These are phyloP conservation scores for Brienomyrus longianalis DNA, from an alignment of 2,113 vertebrate genomes.

Conservation along the genomic window DNA sequence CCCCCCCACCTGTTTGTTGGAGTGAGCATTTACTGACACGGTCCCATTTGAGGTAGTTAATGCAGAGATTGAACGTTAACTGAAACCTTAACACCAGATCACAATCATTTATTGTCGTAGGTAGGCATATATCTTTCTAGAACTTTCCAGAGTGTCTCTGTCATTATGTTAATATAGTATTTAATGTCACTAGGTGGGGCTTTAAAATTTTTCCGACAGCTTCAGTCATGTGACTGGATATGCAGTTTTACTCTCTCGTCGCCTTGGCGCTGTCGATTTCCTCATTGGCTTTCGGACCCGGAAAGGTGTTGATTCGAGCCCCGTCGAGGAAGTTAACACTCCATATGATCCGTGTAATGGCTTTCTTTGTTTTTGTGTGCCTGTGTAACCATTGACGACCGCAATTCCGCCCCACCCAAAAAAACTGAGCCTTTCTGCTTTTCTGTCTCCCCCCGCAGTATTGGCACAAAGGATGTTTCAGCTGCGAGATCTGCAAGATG, in stretches of 20 bases:
- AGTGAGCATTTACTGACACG: neutral
- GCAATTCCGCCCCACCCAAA: neutral
- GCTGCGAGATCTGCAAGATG: conserved; percentile 98
- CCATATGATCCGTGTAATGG: neutral
- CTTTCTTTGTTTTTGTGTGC: neutral
- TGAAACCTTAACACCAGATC: neutral
- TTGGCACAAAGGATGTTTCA: conserved; percentile 99
- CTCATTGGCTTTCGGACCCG: neutral
- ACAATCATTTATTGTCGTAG: neutral
- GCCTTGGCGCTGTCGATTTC: neutral
- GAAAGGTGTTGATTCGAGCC: neutral
- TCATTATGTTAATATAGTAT: neutral
- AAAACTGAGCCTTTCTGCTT: conserved; percentile 20
- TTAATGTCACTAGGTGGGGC: neutral
- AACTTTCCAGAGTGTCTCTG: neutral
- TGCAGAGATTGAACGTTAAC: neutral
- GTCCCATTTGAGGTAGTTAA: neutral
- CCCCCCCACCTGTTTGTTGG: neutral
- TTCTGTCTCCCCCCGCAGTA: conserved; percentile 63
- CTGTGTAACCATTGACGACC: neutral
- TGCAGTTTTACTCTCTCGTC: neutral
- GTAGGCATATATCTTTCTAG: neutral
- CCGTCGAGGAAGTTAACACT: neutral
- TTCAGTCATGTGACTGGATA: neutral
- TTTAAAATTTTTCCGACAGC: neutral